Percentiles rank a stretch among this genome's conserved stretches.
phyloP scores from a whole-genome alignment of 2,113 vertebrate species.

The Chaenogobius annularis region DNA sequence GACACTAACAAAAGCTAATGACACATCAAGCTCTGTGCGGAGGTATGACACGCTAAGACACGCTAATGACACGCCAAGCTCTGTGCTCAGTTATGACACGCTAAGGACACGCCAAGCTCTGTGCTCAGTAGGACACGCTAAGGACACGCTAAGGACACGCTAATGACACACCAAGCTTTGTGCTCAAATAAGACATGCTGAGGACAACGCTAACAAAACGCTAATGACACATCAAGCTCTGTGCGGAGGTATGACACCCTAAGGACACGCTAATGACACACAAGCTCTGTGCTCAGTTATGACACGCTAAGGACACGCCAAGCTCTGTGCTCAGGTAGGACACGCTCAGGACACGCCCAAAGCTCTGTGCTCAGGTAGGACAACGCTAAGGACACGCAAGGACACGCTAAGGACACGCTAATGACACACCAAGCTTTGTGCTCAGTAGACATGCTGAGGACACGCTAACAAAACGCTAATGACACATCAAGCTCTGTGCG shows the following conservation, averaged over 20 bases:
- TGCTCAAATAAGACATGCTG: neutral
- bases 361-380: neutral
- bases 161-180: neutral
- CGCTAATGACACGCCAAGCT: neutral
- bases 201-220: neutral
- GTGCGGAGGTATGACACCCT: neutral
- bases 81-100: neutral
- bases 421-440: neutral
- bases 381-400: too few species aligned
- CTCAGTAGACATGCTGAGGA: neutral
- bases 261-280: neutral
- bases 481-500: neutral
- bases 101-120: neutral
- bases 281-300: neutral
- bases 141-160: neutral
- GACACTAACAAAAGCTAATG: neutral
- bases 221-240: neutral
- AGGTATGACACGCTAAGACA: neutral
- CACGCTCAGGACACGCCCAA: neutral
- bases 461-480: neutral
- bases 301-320: neutral
- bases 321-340: neutral
- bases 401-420: neutral
- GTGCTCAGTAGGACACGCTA: neutral
- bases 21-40: neutral